Conservation (phyloP, 2,888 invertebrate species). For the Rapana venosa region DNA sequence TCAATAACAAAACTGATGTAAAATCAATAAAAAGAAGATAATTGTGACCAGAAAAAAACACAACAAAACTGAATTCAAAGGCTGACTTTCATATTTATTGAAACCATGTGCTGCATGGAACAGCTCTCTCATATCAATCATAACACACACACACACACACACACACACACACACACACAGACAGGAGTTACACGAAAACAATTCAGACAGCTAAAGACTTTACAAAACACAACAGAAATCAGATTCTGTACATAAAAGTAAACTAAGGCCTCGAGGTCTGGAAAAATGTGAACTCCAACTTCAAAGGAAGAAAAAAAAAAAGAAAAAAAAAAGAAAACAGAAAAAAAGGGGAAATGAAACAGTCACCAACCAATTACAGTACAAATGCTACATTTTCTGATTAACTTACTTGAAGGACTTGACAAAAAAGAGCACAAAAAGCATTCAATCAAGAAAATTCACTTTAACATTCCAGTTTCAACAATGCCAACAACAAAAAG, state of each 20-base stretch:
- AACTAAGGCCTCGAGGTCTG: neutral
- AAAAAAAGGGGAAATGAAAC: too few species aligned
- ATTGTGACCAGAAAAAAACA: neutral
- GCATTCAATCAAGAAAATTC: too few species aligned
- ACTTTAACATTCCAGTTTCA: too few species aligned
- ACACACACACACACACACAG: too few species aligned
- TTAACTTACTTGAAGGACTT: too few species aligned
- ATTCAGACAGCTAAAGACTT: neutral
- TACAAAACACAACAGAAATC: neutral
- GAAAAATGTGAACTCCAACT: neutral
- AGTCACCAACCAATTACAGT: too few species aligned
- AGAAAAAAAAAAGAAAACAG: too few species aligned
- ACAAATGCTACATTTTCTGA: too few species aligned
- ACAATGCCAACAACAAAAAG: too few species aligned
- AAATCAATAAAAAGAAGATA: neutral
- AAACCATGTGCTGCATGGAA: constrained; percentile 11
- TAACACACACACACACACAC: too few species aligned
- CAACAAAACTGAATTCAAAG: neutral
- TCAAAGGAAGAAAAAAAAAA: too few species aligned
- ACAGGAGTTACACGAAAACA: neutral
- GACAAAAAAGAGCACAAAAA: too few species aligned
- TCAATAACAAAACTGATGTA: neutral
- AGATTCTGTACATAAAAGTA: neutral
- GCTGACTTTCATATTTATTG: constrained; percentile 1
- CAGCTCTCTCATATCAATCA: neutral